Base-by-base conservation (phyloP, 1,140 invertebrate genomes). In the Megalopta genalis region DNA sequence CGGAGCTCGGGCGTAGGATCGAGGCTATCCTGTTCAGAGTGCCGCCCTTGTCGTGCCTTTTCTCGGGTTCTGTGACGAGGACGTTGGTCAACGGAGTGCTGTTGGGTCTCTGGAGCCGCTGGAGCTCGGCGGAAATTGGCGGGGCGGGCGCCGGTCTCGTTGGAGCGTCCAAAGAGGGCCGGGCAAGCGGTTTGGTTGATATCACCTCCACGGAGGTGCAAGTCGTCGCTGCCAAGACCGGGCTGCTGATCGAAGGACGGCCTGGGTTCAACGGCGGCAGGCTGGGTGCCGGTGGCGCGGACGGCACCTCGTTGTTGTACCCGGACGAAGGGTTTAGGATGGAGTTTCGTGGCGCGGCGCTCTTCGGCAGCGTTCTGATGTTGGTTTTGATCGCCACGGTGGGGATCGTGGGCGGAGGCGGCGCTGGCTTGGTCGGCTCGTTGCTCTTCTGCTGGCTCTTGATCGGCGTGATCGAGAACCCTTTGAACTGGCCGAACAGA, bases 401-500 rank as follows among this genome's bases (percentile, higher is more conserved):
- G 10, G 91, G 90, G 8, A 91, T 89, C 3, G 92, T 88, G 3
- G 94, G 92, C 0, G 94, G 88, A 0, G 94, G 92, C 1, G 94
- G 94, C 0, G 94, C 93, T 2, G 93, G 83, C 39, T 93, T 91
- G 79, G 69, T 91, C 27, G 93, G 85, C 10, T 93, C 88, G 39
- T 90, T 85, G 27, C 88, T 87, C 86, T 94, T 95, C 0, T 87
- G 18, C 18, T 76, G 83, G 6, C 63, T 65, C 39, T 74, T 76
- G 0, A 97, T 92, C 0, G 96, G 96, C 0, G 95, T 95, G 39
- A 97, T 94, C 2, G 95, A 95, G 90, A 97, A 97, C 1, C 97
- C 97, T 92, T 97, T 97, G 91, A 97, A 97, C 80, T 97, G 96
- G 0, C 97, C 97, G 87, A 97, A 96, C 86, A 97, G 94, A 77